These are phyloP conservation scores for Arenicola marina DNA, from an alignment of 2,888 invertebrate genomes.

Conservation along the genomic window DNA sequence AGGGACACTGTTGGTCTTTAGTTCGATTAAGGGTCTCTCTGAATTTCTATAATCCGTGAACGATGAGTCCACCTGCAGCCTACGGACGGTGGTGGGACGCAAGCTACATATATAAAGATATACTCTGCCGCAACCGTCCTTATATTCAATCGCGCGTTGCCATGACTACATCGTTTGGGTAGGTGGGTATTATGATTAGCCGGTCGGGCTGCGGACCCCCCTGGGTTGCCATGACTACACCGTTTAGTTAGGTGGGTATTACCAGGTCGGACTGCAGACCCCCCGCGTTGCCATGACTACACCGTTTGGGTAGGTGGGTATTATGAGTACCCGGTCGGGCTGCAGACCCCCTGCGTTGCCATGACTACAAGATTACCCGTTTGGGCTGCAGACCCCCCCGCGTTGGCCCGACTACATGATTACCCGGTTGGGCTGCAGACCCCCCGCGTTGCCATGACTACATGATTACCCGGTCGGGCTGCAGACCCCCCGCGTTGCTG, in stretches of 20 bases:
- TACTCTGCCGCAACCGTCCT: too few relatives aligned
- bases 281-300: not conserved
- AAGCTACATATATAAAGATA: too few relatives aligned
- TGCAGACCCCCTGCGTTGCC: not conserved
- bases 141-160: too few relatives aligned
- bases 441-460: slow-evolving; percentile 39
- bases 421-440: slow-evolving; percentile 46
- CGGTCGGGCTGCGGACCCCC: not conserved
- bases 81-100: too few relatives aligned
- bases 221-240: not conserved
- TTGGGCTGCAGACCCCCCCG: not conserved
- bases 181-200: not conserved
- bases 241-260: too few relatives aligned
- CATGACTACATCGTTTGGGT: too few relatives aligned
- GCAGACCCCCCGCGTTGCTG: slow-evolving; percentile 43
- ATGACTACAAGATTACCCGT: not conserved
- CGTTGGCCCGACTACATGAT: too few relatives aligned
- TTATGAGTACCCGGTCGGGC: not conserved
- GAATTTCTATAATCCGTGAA: too few relatives aligned
- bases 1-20: too few relatives aligned
- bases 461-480: slow-evolving; percentile 45
- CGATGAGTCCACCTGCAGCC: too few relatives aligned
- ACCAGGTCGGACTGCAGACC: not conserved
- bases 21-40: too few relatives aligned
- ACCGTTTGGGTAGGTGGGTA: too few relatives aligned